These are phyloP conservation scores for Caenorhabditis remanei DNA, from an alignment of 1,140 invertebrate species.

Conservation along the genomic window DNA sequence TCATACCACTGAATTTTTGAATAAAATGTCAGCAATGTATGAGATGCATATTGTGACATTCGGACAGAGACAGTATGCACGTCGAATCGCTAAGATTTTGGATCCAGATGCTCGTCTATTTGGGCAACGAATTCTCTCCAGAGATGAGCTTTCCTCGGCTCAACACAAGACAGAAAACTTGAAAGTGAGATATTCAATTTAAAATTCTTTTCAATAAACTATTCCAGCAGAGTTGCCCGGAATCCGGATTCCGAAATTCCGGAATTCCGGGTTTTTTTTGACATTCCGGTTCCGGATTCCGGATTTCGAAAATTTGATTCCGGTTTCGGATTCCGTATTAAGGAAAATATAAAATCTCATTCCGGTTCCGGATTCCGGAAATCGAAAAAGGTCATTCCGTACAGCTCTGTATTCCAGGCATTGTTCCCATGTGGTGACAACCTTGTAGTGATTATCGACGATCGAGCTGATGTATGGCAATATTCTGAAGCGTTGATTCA, in stretches of 20 bases:
- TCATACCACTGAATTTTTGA: conserved; percentile 87
- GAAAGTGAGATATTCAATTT: conserved; percentile 80
- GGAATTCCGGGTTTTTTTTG: no score
- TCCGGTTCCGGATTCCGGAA: no score
- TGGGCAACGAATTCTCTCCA: conserved; percentile 91
- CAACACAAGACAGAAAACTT: conserved; percentile 96
- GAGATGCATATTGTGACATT: conserved; percentile 99
- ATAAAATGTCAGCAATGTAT: conserved; percentile 88
- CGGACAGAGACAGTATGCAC: conserved; percentile 96
- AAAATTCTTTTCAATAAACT: not conserved
- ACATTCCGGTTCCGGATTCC: no score
- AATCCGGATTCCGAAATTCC: no score
- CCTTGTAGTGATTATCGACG: conserved; percentile 98
- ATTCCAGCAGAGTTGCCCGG: conserved; percentile 79
- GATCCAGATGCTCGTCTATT: conserved; percentile 37
- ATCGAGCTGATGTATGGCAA: conserved; percentile 98
- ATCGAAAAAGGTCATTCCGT: no score
- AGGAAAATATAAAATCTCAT: no score
- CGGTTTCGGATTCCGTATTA: no score
- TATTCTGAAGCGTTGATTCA: conserved; percentile 93
- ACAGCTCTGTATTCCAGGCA: no score
- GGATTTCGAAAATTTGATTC: no score
- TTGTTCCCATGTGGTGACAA: conserved; percentile 97
- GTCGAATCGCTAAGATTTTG: conserved; percentile 89
- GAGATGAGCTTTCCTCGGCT: conserved; percentile 97